Evolutionary conservation across 2,797 vertebrate species (phyloP).

Genomic region (Aulostomus chinensis): DNA sequence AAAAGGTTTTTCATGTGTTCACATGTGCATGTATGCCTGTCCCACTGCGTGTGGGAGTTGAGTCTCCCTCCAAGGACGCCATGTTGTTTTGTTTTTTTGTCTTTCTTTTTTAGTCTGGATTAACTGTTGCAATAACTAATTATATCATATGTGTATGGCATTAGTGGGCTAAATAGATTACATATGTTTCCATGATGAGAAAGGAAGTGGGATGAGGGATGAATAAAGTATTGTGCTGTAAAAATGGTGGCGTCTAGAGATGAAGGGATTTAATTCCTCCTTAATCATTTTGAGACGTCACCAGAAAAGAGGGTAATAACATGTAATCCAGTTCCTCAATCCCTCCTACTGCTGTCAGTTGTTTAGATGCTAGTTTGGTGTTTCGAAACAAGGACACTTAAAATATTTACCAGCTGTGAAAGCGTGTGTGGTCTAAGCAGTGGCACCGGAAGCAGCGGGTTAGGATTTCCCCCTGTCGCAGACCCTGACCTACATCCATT

Average conservation of each 20-base stretch:
- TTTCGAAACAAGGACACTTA: constrained; percentile 22
- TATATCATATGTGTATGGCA: constrained; percentile 7
- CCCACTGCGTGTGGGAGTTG: constrained; percentile 16
- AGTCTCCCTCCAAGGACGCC: constrained; percentile 14
- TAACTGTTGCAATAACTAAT: constrained; percentile 18
- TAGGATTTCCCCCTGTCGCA: too few species aligned
- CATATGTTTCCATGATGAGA: constrained; percentile 14
- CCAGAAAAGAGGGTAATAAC: constrained; percentile 46
- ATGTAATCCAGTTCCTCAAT: constrained; percentile 50
- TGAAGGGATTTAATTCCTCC: constrained; percentile 40
- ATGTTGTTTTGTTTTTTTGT: too few species aligned
- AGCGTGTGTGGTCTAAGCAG: too few species aligned
- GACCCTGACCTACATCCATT: too few species aligned
- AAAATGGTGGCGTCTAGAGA: constrained; percentile 26
- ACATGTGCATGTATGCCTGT: constrained; percentile 19
- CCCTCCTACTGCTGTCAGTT: constrained; percentile 22
- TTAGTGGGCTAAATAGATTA: constrained; percentile 15
- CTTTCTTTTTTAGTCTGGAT: constrained; percentile 35
- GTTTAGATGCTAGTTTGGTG: constrained; percentile 27
- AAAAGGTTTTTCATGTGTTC: constrained; percentile 63
- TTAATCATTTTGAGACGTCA: constrained; percentile 50
- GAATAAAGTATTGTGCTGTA: constrained; percentile 26
- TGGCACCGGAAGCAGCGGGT: too few species aligned
- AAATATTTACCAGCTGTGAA: too few species aligned
- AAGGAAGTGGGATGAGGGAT: not conserved